Evolutionary conservation across 2,797 vertebrate species (phyloP), one percentile per base, ranked within the genome.

Genomic region (Gymnocypris eckloni): DNA sequence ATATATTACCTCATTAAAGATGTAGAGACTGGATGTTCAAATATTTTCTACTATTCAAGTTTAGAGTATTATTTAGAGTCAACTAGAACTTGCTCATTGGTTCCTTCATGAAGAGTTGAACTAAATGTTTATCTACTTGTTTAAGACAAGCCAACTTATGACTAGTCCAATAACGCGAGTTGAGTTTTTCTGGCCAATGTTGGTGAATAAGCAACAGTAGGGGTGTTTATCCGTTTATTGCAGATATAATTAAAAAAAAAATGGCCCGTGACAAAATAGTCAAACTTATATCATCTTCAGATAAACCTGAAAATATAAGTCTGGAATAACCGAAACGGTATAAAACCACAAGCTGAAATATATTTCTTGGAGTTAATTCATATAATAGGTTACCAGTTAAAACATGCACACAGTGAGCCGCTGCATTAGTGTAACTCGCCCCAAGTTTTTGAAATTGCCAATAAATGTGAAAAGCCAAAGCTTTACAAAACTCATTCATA

Each of bases 401-500:
- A 66, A 72, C 70, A 20, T 12, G 6, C 33, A n/a, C 13, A 33
- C 33, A 56, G 25, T 22, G 54, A 48, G 41, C 18, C 6, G 7
- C 25, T 25, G 25, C 22, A 16, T 33, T 15, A 16, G 75, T 33
- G 41, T 67, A 70, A n/a, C 3, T 39, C 4, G 6, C 56, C 41
- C 8, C 22, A 15, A 48, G 15, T 37, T 39, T 45, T 37, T 76
- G 59, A 64, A 6, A 0, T 28, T 10, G 61, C 61, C 64, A 59
- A 59, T 70, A 70, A 79, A 59, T 2, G 61, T 41, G 61, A 77
- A 83, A 76, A 73, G 25, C 6, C 16, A 59, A 73, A 67, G 45
- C 64, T 78, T 70, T 69, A 79, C 25, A 78, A 33, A 78, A 71
- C 73, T 66, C 48, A 54, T 45, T 70, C 18, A 33, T 59, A 79